Percentiles rank a stretch among this genome's conserved stretches.
These are phyloP conservation scores for Drosophila asahinai DNA, from an alignment of 1,140 invertebrate species.

Conservation along the genomic window DNA sequence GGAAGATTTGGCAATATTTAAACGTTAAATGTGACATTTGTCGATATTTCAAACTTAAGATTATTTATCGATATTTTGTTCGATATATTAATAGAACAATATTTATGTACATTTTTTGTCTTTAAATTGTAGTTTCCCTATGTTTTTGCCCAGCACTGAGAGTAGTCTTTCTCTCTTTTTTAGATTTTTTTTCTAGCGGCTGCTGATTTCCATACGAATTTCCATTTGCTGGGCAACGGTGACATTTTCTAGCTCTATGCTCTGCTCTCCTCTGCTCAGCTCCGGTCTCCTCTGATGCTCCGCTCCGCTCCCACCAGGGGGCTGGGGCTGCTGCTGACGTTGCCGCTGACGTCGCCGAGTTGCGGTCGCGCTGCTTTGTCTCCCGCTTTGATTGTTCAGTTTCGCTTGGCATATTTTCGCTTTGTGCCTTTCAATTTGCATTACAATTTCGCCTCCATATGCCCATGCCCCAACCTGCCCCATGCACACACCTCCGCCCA, in stretches of 20 bases:
- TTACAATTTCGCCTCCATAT: conserved; percentile 62
- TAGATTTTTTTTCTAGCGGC: neutral
- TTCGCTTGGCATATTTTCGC: conserved; percentile 65
- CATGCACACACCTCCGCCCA: neutral
- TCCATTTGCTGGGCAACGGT: conserved; percentile 41
- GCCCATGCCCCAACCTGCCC: conserved; percentile 25
- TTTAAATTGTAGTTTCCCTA: neutral
- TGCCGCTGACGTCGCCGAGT: conserved; percentile 32
- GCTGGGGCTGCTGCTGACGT: conserved; percentile 9
- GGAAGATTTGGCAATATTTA: too few relatives aligned
- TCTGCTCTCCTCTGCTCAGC: neutral
- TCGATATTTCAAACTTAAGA: too few relatives aligned
- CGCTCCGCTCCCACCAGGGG: too few relatives aligned
- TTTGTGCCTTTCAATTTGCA: conserved; percentile 80
- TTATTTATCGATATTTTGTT: too few relatives aligned
- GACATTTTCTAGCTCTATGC: conserved; percentile 58
- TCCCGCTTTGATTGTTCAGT: conserved; percentile 64
- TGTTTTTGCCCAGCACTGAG: neutral
- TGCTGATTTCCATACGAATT: conserved; percentile 31
- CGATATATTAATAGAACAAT: neutral
- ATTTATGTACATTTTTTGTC: neutral
- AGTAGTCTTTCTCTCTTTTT: conserved; percentile 5
- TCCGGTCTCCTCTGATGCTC: too few relatives aligned
- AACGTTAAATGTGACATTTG: too few relatives aligned
- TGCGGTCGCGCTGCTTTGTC: conserved; percentile 54